Evolutionary conservation across 1,140 invertebrate species (phyloP).

Genomic region (Orchesella cincta): DNA sequence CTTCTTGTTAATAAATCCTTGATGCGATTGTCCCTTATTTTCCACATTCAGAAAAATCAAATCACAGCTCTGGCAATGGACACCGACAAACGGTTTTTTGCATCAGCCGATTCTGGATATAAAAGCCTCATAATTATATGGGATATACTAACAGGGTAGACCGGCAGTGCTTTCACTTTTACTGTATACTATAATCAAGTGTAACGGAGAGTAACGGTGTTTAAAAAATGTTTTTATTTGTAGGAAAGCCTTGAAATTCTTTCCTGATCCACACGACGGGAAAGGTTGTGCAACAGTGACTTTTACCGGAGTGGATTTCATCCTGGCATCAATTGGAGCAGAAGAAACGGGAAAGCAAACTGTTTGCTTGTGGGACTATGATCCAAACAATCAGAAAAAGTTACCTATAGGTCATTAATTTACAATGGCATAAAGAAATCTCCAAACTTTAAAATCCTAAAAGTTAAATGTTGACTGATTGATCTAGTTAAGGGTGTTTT

Average conservation of each 20-base stretch:
- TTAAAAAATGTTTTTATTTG: neutral
- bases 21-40: neutral
- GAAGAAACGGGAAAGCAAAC: constrained; percentile 25
- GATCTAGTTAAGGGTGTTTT: neutral
- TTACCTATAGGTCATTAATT: neutral
- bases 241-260: constrained; percentile 19
- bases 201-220: neutral
- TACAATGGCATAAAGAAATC: no score
- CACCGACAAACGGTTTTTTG: constrained; percentile 20
- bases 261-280: constrained; percentile 21
- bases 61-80: constrained; percentile 37
- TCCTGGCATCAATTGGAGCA: neutral
- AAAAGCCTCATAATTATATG: constrained; percentile 42
- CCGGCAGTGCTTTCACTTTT: neutral
- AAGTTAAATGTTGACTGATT: no score
- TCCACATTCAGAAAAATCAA: constrained; percentile 38
- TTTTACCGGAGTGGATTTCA: neutral
- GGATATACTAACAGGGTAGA: constrained; percentile 35
- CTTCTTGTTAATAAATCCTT: neutral
- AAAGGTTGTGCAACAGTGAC: neutral
- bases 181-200: neutral
- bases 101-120: constrained; percentile 42
- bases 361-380: constrained; percentile 22
- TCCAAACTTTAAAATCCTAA: no score
- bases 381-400: neutral